Evolutionary conservation across 2,797 vertebrate genomes (phyloP).

Genomic region (Channallabes apus): DNA sequence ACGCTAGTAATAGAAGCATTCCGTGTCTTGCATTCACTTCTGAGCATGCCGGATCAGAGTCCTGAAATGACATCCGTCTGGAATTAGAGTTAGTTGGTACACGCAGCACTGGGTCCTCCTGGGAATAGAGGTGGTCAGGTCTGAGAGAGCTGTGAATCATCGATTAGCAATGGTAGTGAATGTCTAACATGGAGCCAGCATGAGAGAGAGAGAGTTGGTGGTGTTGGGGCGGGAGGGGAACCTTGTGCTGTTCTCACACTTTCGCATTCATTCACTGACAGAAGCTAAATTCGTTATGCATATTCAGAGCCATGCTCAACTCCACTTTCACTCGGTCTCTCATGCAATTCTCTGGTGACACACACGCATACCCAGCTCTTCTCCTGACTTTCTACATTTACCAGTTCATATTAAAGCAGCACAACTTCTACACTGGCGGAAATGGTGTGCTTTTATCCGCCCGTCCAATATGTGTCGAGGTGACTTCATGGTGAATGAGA

Average conservation of each 20-base stretch:
- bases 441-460: conserved; percentile 17
- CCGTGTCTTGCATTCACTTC: conserved; percentile 2
- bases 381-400: background rate
- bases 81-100: conserved; percentile 30
- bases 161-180: conserved; percentile 62
- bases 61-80: conserved; percentile 21
- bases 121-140: conserved; percentile 56
- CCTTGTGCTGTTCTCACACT: conserved; percentile 46
- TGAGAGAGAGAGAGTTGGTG: conserved; percentile 22
- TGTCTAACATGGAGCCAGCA: conserved; percentile 53
- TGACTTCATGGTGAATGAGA: conserved; percentile 36
- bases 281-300: conserved; percentile 35
- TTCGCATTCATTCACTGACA: conserved; percentile 43
- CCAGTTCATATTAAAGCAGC: background rate
- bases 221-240: conserved; percentile 5
- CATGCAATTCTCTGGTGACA: conserved; percentile 32
- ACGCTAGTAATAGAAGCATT: conserved; percentile 34
- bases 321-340: conserved; percentile 40
- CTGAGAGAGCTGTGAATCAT: conserved; percentile 65
- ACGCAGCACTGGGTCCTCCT: conserved; percentile 33
- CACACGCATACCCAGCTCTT: background rate
- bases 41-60: conserved; percentile 30
- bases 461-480: conserved; percentile 30
- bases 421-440: background rate
- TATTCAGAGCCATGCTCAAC: conserved; percentile 48